Base-by-base conservation (phyloP, 2,888 invertebrate species). In the Eupithecia subfuscata region DNA sequence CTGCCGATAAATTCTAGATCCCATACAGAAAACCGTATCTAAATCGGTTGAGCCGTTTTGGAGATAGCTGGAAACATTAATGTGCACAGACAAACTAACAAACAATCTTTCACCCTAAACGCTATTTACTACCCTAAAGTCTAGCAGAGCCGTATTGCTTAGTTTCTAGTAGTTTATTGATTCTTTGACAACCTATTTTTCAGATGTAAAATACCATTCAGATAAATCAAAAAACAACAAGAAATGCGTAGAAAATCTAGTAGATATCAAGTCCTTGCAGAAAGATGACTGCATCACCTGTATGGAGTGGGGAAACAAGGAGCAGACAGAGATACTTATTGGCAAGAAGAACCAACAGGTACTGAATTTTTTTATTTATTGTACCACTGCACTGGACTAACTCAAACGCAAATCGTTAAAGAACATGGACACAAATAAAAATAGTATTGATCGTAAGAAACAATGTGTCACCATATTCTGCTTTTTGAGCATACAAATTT, bases 251-350 rank as follows among this genome's bases (percentile, higher is more conserved):
- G 94, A 94, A 74, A 95, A 97, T 84, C 89, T 97, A 3, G 95
- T 96, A n/a, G 96, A 95, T 68, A 89, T 97, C 7, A 94, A 95
- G 63, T 87, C 90, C 0, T 86, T 97, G 74, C 94, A 95, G 45
- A 96, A 96, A 82, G 95, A 96, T 77, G 96, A 96, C 60, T 92
- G 95, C 34, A 95, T 98, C 64, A 97, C 97, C 0, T 92, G 96
- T 0, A 90, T 98, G 86, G 92, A 94, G 18, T 98, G 97, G 96
- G 96, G 96, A 0, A 95, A 96, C 81, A 89, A 91, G 0, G 96
- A 96, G 52, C 94, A 95, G 81, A 94, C 95, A 0, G 97, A 97
- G 87, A 95, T 98, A 79, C 84, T 98, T 2, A 89, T 98, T 5
- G 98, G 97, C 0, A 95, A 96, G 72, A 95, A 95, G 63, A 96